phyloP scores from a whole-genome alignment of 2,888 invertebrate species.

The Drosophila anomalata region DNA sequence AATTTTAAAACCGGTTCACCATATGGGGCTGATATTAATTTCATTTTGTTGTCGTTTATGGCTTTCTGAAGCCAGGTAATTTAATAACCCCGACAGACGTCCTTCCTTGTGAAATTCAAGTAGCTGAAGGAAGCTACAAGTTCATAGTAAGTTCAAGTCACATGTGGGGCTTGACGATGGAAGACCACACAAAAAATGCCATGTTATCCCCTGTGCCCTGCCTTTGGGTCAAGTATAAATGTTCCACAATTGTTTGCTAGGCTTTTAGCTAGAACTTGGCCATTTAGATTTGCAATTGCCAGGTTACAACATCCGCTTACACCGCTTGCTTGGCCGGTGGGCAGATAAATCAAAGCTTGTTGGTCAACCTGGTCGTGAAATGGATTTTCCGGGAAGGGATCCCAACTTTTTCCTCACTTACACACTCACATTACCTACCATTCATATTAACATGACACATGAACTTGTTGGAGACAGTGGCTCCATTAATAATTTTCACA shows the following conservation, averaged over 20 bases:
- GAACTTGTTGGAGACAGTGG: slow-evolving; percentile 46
- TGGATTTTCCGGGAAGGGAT: slow-evolving; percentile 60
- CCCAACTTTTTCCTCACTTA: slow-evolving; percentile 39
- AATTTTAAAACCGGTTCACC: slow-evolving; percentile 30
- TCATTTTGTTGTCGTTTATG: slow-evolving; percentile 19
- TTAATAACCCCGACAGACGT: slow-evolving; percentile 51
- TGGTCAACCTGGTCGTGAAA: slow-evolving; percentile 31
- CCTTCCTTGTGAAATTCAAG: slow-evolving; percentile 71
- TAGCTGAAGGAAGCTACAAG: slow-evolving; percentile 66
- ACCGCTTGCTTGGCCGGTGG: slow-evolving; percentile 37
- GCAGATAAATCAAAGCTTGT: slow-evolving; percentile 55
- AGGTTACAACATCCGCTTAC: slow-evolving; percentile 70
- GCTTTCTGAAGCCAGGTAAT: slow-evolving; percentile 47
- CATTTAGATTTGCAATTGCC: slow-evolving; percentile 58
- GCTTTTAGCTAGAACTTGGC: slow-evolving; percentile 60
- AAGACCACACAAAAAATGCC: slow-evolving; percentile 57
- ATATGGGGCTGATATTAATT: slow-evolving; percentile 43
- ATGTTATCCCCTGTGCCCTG: slow-evolving; percentile 40
- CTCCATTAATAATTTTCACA: slow-evolving; percentile 73
- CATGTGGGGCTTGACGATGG: slow-evolving; percentile 52
- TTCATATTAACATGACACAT: slow-evolving; percentile 48
- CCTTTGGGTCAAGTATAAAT: slow-evolving; percentile 2
- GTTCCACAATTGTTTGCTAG: slow-evolving; percentile 1
- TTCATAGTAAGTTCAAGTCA: slow-evolving; percentile 62
- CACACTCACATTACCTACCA: slow-evolving; percentile 48